These are phyloP conservation scores for Mactra quadrangularis DNA, from an alignment of 1,140 invertebrate species.

Conservation along the genomic window DNA sequence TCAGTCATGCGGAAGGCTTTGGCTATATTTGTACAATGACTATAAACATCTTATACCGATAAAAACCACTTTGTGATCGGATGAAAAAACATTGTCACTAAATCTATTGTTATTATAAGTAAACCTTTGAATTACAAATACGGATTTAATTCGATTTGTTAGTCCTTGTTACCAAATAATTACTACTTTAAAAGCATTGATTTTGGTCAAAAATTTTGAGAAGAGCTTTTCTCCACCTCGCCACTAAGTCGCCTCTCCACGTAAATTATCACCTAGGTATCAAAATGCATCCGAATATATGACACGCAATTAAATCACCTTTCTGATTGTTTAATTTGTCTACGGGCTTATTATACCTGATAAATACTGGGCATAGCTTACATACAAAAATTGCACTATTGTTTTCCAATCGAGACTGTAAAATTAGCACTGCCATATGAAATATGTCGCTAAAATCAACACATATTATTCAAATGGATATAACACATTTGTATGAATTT, in stretches of 20 bases:
- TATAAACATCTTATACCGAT: background rate
- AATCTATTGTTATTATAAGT: background rate
- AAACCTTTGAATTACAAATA: background rate
- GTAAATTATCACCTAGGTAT: slow-evolving; percentile 23
- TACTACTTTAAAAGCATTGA: slow-evolving; percentile 11
- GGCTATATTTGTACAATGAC: background rate
- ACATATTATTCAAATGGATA: no score
- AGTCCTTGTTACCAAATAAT: slow-evolving; percentile 21
- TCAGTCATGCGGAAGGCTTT: background rate
- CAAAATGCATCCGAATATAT: background rate
- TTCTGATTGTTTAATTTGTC: no score
- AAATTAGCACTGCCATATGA: no score
- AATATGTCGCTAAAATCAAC: no score
- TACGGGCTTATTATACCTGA: no score
- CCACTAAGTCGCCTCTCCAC: slow-evolving; percentile 7
- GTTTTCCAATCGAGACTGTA: no score
- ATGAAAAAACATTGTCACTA: slow-evolving; percentile 17
- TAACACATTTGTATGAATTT: no score
- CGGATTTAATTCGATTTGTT: slow-evolving; percentile 28
- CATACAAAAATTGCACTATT: no score
- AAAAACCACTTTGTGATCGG: background rate
- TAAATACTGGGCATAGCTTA: no score
- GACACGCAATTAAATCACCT: background rate
- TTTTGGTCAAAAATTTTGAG: no score
- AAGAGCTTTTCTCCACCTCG: background rate